Evolutionary conservation across 2,113 vertebrate species (phyloP).

Genomic region (human): GRCh38 chr2:40107001-40107500

Average conservation of each 20-base stretch:
- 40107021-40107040: not conserved
- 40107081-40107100: not conserved
- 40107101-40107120: not conserved
- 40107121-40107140: not conserved
- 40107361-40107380: not conserved
- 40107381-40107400: not conserved
- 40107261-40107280: no score
- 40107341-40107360: not conserved
- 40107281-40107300: no score
- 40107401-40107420: not conserved
- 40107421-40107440: not conserved
- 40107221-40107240: no score
- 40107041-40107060: not conserved
- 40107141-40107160: not conserved
- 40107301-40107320: not conserved
- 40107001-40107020: not conserved
- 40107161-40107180: not conserved
- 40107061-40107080: not conserved
- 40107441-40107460: not conserved
- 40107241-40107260: no score
- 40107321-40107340: not conserved
- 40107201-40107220: no score
- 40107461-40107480: not conserved
- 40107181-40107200: constrained; percentile 17
- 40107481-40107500: not conserved